These are phyloP conservation scores for Anarrhichthys ocellatus DNA, from an alignment of 2,113 vertebrate genomes.

Conservation along the genomic window DNA sequence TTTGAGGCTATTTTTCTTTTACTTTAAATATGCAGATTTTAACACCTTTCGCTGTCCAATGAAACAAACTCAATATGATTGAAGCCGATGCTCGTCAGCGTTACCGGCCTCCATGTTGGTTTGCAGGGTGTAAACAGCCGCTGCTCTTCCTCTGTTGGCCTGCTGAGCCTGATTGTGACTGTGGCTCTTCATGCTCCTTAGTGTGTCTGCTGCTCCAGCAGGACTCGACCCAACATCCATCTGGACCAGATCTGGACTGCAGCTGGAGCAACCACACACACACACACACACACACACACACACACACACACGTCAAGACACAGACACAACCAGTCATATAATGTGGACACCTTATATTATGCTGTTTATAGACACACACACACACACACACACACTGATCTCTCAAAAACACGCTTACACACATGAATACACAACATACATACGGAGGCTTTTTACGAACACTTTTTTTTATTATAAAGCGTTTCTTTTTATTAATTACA, in stretches of 20 bases:
- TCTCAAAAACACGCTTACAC: neutral
- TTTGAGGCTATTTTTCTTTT: no score
- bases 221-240: constrained; percentile 33
- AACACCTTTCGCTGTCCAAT: no score
- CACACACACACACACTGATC: neutral
- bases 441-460: no score
- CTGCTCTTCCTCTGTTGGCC: no score
- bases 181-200: constrained; percentile 24
- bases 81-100: no score
- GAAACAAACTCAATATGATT: no score
- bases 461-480: no score
- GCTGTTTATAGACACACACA: neutral
- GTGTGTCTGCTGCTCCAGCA: constrained; percentile 8
- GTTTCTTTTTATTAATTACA: neutral
- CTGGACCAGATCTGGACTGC: constrained; percentile 37
- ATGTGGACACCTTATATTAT: neutral
- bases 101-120: no score
- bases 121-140: no score
- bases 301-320: neutral
- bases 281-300: neutral
- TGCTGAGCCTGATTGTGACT: constrained; percentile 19
- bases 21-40: no score
- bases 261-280: constrained; percentile 15
- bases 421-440: neutral
- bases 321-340: neutral